A percentile compares a stretch with the other conserved stretches of the same genome.
Conservation (phyloP, 2,113 vertebrate species). For the Pao palembangensis region DNA sequence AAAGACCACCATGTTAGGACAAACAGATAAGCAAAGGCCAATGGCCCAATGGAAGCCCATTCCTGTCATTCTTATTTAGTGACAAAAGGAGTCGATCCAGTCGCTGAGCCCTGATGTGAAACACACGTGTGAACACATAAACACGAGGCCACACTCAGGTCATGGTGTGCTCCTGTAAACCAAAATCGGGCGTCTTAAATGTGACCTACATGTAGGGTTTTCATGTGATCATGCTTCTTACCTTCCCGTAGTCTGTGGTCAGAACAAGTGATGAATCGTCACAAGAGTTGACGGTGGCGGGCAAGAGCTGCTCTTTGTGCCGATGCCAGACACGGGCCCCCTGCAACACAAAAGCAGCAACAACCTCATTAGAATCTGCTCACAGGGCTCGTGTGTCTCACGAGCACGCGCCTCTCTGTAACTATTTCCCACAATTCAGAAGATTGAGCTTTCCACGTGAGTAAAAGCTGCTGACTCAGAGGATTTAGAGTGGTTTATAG, state of each 20-base stretch:
- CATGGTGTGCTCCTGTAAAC: not conserved
- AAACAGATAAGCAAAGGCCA: constrained; percentile 60
- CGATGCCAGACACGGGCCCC: constrained; percentile 82
- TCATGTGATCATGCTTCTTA: constrained; percentile 56
- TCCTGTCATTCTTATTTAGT: constrained; percentile 66
- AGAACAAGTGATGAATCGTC: constrained; percentile 73
- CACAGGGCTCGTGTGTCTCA: constrained; percentile 4
- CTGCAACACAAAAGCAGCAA: constrained; percentile 68
- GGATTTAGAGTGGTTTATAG: too few relatives aligned
- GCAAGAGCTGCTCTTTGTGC: constrained; percentile 81
- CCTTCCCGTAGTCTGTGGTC: constrained; percentile 81
- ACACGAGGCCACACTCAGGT: not conserved
- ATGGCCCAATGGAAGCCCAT: constrained; percentile 48
- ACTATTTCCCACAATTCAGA: too few relatives aligned
- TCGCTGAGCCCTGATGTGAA: constrained; percentile 23
- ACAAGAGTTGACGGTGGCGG: constrained; percentile 78
- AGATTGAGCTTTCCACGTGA: too few relatives aligned
- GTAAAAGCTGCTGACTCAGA: too few relatives aligned
- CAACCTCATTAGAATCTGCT: constrained; percentile 43
- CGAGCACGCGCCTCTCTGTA: too few relatives aligned
- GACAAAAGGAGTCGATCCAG: constrained; percentile 64
- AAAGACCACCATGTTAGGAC: constrained; percentile 58
- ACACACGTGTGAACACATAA: constrained; percentile 29
- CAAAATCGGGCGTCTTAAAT: constrained; percentile 4
- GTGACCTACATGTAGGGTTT: not conserved